Base-by-base conservation (phyloP, 2,797 vertebrate genomes). In the Pelobates cultripes region DNA sequence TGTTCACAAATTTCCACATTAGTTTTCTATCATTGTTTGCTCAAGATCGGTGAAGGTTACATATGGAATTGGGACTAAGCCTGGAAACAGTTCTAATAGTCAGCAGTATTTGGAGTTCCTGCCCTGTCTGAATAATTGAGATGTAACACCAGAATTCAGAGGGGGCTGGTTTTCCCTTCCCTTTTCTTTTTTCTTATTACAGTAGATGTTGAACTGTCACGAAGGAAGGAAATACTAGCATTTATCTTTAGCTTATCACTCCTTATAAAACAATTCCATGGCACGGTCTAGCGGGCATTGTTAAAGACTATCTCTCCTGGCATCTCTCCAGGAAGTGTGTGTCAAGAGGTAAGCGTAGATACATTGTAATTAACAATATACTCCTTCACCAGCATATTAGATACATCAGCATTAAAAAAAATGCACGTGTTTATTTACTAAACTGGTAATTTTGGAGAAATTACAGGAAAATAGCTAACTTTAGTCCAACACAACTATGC, bases 11-110 rank as follows among this genome's bases (percentile, higher is more conserved):
- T 43, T 57, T 82, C 57, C 67, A 77, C 68, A 70, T 82, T 75
- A 71, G 7, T 55, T 80, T 57, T 60, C 55, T 61, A 3, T 77
- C 51, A 77, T 82, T 82, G 70, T 82, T 78, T 82, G 47, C 57
- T 66, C 69, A 28, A 28, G 68, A 77, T 73, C 45, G 67, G 81
- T 41, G 73, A 78, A 83, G 81, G 76, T 78, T 69, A 70, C 55
- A 60, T 42, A 60, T 68, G 14, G 17, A 51, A 9, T 63, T 53
- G 7, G 42, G 43, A 53, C 44, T 15, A 60, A 69, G 66, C 70
- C 7, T 9, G 51, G 57, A 83, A 64, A 63, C 71, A 8, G 13
- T 51, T 43, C 4, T 63, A 77, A 70, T 10, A 78, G 70, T 78
- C 64, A 74, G 53, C 81, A 70, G 9, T 15, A 13, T 40, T 43